Evolutionary conservation across 2,113 vertebrate genomes (phyloP), one percentile per base, ranked within the genome.

Genomic region (Synodontis membranacea): DNA sequence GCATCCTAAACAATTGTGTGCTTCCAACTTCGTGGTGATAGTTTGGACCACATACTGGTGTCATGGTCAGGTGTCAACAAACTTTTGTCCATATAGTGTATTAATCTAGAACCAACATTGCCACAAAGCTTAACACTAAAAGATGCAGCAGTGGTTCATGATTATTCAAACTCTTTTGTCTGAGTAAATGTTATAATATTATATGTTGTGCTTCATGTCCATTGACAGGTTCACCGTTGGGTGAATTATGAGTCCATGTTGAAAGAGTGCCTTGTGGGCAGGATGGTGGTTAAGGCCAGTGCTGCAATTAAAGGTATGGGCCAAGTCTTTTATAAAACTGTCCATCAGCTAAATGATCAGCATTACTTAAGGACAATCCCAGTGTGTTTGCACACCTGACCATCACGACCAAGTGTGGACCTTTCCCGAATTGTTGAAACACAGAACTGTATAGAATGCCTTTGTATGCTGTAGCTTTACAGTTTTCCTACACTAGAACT

Each of bases 241-340:
- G 98, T 99, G 64, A 99, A 99, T 91, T 99, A 98, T 82, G 97
- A 99, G 90, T 99, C 98, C 1, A 99, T 99, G 98, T 89, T 99
- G 91, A 99, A 98, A 89, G 97, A 97, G 87, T 99, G 98, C 87
- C 94, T 99, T 78, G 95, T 99, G 86, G 98, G 98, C 64, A 97
- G 96, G 91, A 97, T 99, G 96, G 94, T 96, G 62, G 88, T 94
- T 15, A 97, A 97, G 68, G 86, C 90, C 83, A 2, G 88, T 39
- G 19, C 93, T 86, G 76, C 89, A 85, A 39, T 89, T 37, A 97
- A 96, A 97, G 97, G 98, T 99, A 94, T 44, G 78, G 1, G 2
- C 44, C n/a, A 86, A 15, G n/a, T 56, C 4, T 0, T 0, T 34
- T 31, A n/a, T 75, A 58, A 21, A 64, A 39, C 70, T 80, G 66